Conservation (phyloP, 2,113 vertebrate species). For the Murina feae region DNA sequence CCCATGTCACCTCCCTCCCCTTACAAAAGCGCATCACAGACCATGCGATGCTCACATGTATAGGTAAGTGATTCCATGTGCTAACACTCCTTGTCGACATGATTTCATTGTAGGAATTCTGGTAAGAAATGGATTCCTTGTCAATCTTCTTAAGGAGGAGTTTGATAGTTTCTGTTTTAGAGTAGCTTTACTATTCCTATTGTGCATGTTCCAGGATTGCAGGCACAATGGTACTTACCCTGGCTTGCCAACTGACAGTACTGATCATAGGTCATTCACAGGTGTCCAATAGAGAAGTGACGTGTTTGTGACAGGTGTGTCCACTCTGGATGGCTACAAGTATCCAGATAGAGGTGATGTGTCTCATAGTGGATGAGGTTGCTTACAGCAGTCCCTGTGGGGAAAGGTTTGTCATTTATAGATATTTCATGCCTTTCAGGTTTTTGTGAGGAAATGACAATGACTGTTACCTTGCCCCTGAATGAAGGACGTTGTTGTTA, state of each 20-base stretch:
- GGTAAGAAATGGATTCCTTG: neutral
- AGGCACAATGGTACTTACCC: neutral
- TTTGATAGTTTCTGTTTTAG: neutral
- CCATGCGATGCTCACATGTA: neutral
- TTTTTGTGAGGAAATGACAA: neutral
- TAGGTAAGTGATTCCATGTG: rapidly evolving
- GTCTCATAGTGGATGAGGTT: neutral
- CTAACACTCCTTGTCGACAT: neutral
- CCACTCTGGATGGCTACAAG: no score
- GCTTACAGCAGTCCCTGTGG: neutral
- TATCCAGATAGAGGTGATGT: neutral
- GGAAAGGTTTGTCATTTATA: neutral
- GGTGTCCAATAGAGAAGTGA: no score
- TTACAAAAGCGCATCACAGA: neutral
- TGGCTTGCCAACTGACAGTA: no score
- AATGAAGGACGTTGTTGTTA: no score
- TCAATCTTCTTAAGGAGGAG: neutral
- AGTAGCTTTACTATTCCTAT: no score
- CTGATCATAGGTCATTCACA: no score
- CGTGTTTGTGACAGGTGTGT: no score
- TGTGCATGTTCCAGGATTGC: no score
- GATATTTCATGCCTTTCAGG: neutral
- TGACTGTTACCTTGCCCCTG: neutral
- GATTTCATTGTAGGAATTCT: neutral
- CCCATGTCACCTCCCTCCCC: no score